A percentile compares a stretch with the other conserved stretches of the same genome.
Evolutionary conservation across 2,888 invertebrate genomes (phyloP).

Genomic region (Amblyjoppa fuscipennis): DNA sequence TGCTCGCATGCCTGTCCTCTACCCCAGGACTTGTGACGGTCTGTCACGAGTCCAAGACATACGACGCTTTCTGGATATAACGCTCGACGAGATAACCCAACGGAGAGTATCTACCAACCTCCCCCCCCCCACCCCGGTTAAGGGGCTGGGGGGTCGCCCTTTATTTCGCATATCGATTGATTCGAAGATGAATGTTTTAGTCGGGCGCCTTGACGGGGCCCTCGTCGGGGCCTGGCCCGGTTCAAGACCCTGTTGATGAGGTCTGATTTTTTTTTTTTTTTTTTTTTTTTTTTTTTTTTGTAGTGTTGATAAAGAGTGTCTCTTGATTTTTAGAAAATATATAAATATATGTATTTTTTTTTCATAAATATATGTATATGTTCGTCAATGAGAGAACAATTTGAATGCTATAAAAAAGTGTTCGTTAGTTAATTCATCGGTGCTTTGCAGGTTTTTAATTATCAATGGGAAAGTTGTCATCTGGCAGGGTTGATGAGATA

Average conservation of each 20-base stretch:
- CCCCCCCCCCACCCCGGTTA: neutral
- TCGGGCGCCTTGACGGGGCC: neutral
- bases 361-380: too few relatives aligned
- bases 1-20: slow-evolving; percentile 48
- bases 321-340: too few relatives aligned
- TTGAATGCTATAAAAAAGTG: too few relatives aligned
- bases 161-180: slow-evolving; percentile 79
- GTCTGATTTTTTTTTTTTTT: neutral
- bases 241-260: neutral
- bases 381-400: too few relatives aligned
- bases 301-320: too few relatives aligned
- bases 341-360: too few relatives aligned
- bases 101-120: slow-evolving; percentile 42
- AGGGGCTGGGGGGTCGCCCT: slow-evolving; percentile 52
- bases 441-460: too few relatives aligned
- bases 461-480: too few relatives aligned
- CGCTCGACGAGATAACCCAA: slow-evolving; percentile 75
- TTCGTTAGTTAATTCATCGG: too few relatives aligned
- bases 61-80: slow-evolving; percentile 77
- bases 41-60: slow-evolving; percentile 81
- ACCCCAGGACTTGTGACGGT: slow-evolving; percentile 74
- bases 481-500: too few relatives aligned
- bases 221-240: neutral
- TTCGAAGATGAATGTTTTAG: slow-evolving; percentile 32
- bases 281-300: neutral